Evolutionary conservation across 2,888 invertebrate genomes (phyloP).

Genomic region (Drosophila mercatorum): DNA sequence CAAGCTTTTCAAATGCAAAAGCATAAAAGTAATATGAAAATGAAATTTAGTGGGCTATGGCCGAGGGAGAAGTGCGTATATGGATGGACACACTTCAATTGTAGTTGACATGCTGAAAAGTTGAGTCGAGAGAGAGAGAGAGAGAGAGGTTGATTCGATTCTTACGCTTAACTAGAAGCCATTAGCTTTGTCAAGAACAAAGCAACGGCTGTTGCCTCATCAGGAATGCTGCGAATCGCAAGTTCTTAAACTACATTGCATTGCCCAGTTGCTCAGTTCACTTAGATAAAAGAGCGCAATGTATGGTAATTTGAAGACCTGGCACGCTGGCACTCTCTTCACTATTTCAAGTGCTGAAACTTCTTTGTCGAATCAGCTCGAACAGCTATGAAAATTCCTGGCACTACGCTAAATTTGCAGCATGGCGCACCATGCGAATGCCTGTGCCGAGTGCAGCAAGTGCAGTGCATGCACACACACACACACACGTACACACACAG

Average conservation of each 20-base stretch:
- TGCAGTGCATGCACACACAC: constrained; percentile 9
- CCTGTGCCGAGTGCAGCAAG: constrained; percentile 20
- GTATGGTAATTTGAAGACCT: too few species aligned
- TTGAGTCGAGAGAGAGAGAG: not conserved
- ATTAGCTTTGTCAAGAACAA: too few species aligned
- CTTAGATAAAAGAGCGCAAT: not conserved
- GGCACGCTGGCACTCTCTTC: too few species aligned
- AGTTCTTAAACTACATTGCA: not conserved
- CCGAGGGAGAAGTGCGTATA: not conserved
- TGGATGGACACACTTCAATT: not conserved
- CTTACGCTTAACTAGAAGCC: not conserved
- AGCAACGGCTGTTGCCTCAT: not conserved
- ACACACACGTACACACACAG: constrained; percentile 10
- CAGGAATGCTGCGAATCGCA: not conserved
- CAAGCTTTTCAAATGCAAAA: constrained; percentile 5
- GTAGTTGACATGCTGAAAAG: not conserved
- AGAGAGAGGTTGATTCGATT: not conserved
- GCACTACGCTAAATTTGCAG: constrained; percentile 16
- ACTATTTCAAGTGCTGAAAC: not conserved
- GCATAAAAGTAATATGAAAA: constrained; percentile 4
- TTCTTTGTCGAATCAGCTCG: constrained; percentile 14
- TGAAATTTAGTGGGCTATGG: not conserved
- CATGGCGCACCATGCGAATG: constrained; percentile 10
- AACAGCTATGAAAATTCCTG: constrained; percentile 21
- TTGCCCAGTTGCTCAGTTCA: not conserved